Base-by-base conservation (phyloP, 2,888 invertebrate species). In the Villa cingulata region DNA sequence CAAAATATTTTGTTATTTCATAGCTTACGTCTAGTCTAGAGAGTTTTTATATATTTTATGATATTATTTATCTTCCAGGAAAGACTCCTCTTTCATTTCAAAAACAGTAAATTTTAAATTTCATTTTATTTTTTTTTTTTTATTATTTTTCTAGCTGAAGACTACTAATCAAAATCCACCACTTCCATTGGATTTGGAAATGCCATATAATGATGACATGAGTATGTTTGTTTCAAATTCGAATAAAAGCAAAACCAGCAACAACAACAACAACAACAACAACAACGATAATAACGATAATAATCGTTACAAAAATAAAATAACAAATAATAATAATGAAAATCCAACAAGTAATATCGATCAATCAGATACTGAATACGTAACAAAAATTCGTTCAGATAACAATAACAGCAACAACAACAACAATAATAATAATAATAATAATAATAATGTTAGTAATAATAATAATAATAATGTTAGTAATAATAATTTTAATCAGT, bases 161-260 rank as follows among this genome's bases (percentile, higher is more conserved):
- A 44, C 56, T 51, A 60, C 62, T 43, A 64, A 61, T 54, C 65
- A 74, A 57, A 76, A 78, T 68, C 78, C 78, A 56, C 76, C 78
- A 61, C 66, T 78, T 68, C 78, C 78, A 57, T 70, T 78, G 66
- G 78, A 78, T 62, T 70, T 78, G 67, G 77, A 78, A 64, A 74
- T 77, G 56, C 78, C 78, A 52, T 78, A 78, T 62, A 77, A 78
- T 55, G 77, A 76, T 64, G 77, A 77, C 61, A 73, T 72, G 53
- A 76, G 75, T 56, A 71, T 72, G 52, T 73, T 75, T 56, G 59
- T 61, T 54, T 59, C 59, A 41, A 56, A 58, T 45, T 52, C 51
- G 27, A n/a, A n/a, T n/a, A 23, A 23, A 23, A 23, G 4, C 7
- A 23, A 23, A 23, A n/a, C n/a, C 27, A 9, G 10, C 27, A 27